Base-by-base conservation (phyloP, 1,140 invertebrate genomes). In the Pseudomyrmex dendroicus region DNA sequence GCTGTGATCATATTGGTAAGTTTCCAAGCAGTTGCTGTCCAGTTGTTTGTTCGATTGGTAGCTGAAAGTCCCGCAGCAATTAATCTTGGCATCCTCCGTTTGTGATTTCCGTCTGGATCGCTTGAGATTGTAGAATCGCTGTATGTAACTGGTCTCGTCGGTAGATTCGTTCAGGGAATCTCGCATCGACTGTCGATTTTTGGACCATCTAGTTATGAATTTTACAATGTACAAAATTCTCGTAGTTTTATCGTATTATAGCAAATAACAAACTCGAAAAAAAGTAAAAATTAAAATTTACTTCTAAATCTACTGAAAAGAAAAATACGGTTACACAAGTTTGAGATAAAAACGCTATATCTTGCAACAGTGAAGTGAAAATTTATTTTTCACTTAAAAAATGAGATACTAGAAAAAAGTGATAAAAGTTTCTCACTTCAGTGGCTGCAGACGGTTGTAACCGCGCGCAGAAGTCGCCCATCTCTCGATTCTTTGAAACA, bases 1-100 rank as follows among this genome's bases (percentile, higher is more conserved):
- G 50, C 94, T 94, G 64, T 94, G 93, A 56, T 94, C 94, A 72
- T 93, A 92, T 13, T 92, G 90, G 46, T 93, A 94, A 2, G 83
- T 91, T 70, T 94, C 92, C 52, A 94, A 73, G 35, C 93, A 94
- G 5, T 83, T 90, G 54, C 87, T 94, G 15, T 94, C 93, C 35
- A 94, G 73, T 56, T 91, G 89, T 5, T 77, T 90, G 74, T 92
- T 93, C 1, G 93, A 94, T 54, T 93, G 92, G 17, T 94, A 94
- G 64, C 92, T 92, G 20, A 85, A 90, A 0, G 84, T 90, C 0
- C 91, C 89, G 56, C 92, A 93, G 66, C 92, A 92, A 61, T 94
- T 93, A 20, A 93, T 91, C 56, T 90, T 91, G 9, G 78, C 89
- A n/a, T 92, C 91, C 44, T 93, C 92, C 0, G 83, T 68, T 2